Evolutionary conservation across 2,888 invertebrate species (phyloP), one percentile per base, ranked within the genome.

Genomic region (Phaonia tiefii): DNA sequence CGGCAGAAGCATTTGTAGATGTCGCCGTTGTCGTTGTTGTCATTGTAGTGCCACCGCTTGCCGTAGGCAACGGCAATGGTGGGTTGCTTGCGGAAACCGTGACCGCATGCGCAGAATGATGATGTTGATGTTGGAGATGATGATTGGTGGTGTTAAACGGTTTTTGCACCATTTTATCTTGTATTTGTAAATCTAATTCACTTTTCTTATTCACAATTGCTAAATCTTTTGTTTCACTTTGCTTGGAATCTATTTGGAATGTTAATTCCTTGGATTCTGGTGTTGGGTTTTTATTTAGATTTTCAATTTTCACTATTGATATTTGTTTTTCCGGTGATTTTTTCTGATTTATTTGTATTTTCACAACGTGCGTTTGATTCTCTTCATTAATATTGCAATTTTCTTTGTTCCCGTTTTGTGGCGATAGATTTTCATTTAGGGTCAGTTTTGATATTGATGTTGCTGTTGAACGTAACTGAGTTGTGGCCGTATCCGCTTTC

Each of bases 311-410:
- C 77, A 84, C 83, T 73, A 84, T 82, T 42, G 83, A 83, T 75
- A 84, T 81, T 83, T 84, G 83, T 73, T 83, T 84, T 60, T 84
- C 78, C 72, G 46, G 63, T 82, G n/a, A 31, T 31, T 63, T 78
- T 70, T 75, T 83, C 26, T 89, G 86, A 74, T 87, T 87, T 80
- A 90, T 90, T 84, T 90, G 89, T 80, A 90, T 90, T 85, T 89
- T 90, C 60, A 90, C 88, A 82, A 90, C 89, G 86, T 90, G 87
- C 22, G 54, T 54, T 86, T 86, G 79, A 85, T 31, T 3, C 79
- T 84, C 84, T 84, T 73, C 85, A 60, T 73, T 73, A 82, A 78
- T 74, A 76, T 75, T 83, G 82, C 86, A 86, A 86, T 87, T 86
- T 87, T 86, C 87, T 87, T 67, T 65, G 31, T n/a, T 67, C 31